Evolutionary conservation across 2,113 vertebrate species (phyloP), one percentile per base, ranked within the genome.

Genomic region (Eulemur rufifrons): DNA sequence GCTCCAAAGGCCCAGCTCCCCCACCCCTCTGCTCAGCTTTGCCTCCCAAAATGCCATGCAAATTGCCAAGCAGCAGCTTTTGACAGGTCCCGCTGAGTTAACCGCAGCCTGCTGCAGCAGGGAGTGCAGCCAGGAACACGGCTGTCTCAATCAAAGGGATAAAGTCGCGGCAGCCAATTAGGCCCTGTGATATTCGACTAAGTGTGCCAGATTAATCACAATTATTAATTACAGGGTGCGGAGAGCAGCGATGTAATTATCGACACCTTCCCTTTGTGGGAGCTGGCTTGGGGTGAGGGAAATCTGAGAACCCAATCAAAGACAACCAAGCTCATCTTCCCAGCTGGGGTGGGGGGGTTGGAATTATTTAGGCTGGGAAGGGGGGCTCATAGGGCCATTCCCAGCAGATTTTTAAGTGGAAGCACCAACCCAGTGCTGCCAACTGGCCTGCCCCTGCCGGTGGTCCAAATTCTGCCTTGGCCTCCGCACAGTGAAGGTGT

Each of bases 61-160:
- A 81, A 85, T 87, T 39, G 80, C 76, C 45, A 37, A 8, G 11
- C 14, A 37, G 76, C 56, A 89, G 74, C 45, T 12, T 37, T 18
- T 61, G 84, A 50, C 45, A 68, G 87, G 59, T 52, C 76, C 92
- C 17, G 25, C 96, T 73, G 94, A 81, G 95, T 25, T 77, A 90
- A 47, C 84, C 0, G n/a, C 87, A 42, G 80, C 21, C 1, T 27
- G 37, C 84, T 37, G 23, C 86, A 63, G 80, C 82, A 54, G 63
- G 0, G 54, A 63, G 61, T 29, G 27, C 4, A 63, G 0, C 52
- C 12, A 39, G 7, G 61, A 80, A 86, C 34, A 32, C 8, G 39
- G 91, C 42, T 63, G 45, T 94, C 91, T 82, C 95, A 61, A 86
- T 96, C 85, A 80, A 77, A 95, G 96, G 56, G 80, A 95, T 54